Evolutionary conservation across 2,113 vertebrate species (phyloP), one percentile per base, ranked within the genome.

Genomic region (Physeter macrocephalus): DNA sequence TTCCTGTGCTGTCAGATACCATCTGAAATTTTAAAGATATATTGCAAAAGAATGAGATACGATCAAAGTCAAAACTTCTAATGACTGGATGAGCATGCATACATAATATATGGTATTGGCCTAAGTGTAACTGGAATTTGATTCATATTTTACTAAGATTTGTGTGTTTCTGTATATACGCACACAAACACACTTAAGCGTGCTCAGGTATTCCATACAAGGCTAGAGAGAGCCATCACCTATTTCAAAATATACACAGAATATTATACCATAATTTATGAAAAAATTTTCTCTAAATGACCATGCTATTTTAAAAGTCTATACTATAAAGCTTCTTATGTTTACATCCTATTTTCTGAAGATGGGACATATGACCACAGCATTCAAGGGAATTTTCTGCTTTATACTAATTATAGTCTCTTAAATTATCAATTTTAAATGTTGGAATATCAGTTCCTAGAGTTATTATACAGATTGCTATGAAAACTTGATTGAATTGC

Each of bases 1-100:
- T 95, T 97, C 94, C 97, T 95, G 87, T 67, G 74, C 71, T 97
- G 67, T 59, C 67, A 75, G 84, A 96, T 94, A 96, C 62, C 90
- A 89, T 95, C 59, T 88, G 94, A 93, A 95, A 25, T 59, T 94
- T 90, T 90, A 20, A 98, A 88, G 72, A 3, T 66, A 66, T 34
- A 13, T 81, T 61, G 75, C 54, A 29, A 71, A 85, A 92, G 69
- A 61, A 49, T 71, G 46, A 20, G 67, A 13, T 34, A 75, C 95
- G 75, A 90, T 92, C 59, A 77, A 93, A 95, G 64, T 89, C 11
- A 62, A 81, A 88, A 87, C 20, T 39, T 94, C 31, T 66, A 87
- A 78, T 71, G n/a, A 91, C 59, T 74, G 46, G 13, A 29, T 62
- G 36, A 86, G 77, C n/a, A 74, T 66, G 75, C 75, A 46, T 85